Evolutionary conservation across 2,888 invertebrate genomes (phyloP), one percentile per base, ranked within the genome.

Genomic region (Heliconius ismenius): DNA sequence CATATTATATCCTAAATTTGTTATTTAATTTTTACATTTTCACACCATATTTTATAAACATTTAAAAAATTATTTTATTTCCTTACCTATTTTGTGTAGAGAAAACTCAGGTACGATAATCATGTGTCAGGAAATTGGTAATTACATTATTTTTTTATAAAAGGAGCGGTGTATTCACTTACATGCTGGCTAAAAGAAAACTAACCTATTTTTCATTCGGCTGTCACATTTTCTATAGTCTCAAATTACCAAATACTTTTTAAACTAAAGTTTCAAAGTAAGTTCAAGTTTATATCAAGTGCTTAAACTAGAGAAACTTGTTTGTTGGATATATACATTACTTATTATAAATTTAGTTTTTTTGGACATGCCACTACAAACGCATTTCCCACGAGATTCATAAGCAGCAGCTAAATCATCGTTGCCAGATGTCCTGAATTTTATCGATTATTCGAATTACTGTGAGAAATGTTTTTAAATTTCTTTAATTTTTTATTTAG

Each of bases 161-260:
- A 73, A 76, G 67, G 32, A 68, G 62, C 78, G 72, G 65, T 60
- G 73, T 77, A 68, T 76, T 69, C 54, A 18, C 73, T 76, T 80
- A 72, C 78, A 79, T 79, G 79, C 70, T 74, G 73, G 68, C 39
- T 70, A 73, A 58, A 69, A 74, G 62, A 74, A 67, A 78, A 79
- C 78, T 81, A 81, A 81, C 81, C 81, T 81, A 80, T 78, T 79
- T 79, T 39, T 67, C 67, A 24, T 67, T 74, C 77, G 80, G 60
- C 81, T 81, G 81, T 81, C 80, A 81, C 65, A 74, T 54, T 73
- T 26, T 28, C 26, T 24, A 32, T 6, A 26, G 13, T 62, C 26
- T 15, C 62, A 62, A 62, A 39, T 73, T 26, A 21, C 26, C 11
- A 18, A 26, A 67, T 65, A 62, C 18, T 3, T 62, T 76, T 39